Percentiles rank a stretch among this genome's conserved stretches.
These are phyloP conservation scores for Byasa hedistus DNA, from an alignment of 2,888 invertebrate genomes.

Conservation along the genomic window DNA sequence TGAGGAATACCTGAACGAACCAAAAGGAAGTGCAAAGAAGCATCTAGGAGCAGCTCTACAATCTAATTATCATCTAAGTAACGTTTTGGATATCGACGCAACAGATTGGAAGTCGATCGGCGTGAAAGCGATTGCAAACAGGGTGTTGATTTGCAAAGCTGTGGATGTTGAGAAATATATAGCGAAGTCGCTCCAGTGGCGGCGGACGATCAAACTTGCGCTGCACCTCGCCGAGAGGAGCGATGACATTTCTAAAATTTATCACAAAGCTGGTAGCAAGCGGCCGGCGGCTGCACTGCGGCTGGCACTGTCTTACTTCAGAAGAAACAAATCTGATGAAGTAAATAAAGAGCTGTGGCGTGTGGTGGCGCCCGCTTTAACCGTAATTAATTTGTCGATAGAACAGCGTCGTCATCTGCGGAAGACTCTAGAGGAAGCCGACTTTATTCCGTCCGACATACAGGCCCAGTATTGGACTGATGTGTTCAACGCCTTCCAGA, in stretches of 20 bases:
- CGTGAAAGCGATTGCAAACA: slow-evolving; percentile 52
- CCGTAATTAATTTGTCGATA: slow-evolving; percentile 37
- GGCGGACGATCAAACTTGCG: slow-evolving; percentile 45
- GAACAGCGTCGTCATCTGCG: slow-evolving; percentile 31
- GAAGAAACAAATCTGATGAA: slow-evolving; percentile 28
- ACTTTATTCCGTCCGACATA: slow-evolving; percentile 42
- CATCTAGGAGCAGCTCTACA: slow-evolving; percentile 43
- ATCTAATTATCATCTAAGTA: slow-evolving; percentile 49
- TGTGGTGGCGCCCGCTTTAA: slow-evolving; percentile 44
- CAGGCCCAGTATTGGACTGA: slow-evolving; percentile 47
- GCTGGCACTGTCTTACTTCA: slow-evolving; percentile 40
- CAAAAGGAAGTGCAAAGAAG: slow-evolving; percentile 29
- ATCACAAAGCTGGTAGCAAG: slow-evolving; percentile 37
- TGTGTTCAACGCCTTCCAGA: slow-evolving; percentile 41
- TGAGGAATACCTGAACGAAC: slow-evolving; percentile 33
- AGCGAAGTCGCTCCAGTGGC: slow-evolving; percentile 42
- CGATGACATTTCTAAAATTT: slow-evolving; percentile 36
- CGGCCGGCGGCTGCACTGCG: slow-evolving; percentile 47
- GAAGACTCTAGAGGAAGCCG: slow-evolving; percentile 30
- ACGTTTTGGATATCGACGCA: slow-evolving; percentile 42
- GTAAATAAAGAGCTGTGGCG: slow-evolving; percentile 48
- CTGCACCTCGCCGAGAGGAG: slow-evolving; percentile 44
- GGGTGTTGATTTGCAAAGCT: slow-evolving; percentile 41
- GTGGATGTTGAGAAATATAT: slow-evolving; percentile 39
- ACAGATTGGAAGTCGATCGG: slow-evolving; percentile 48